Conservation (phyloP, 2,797 vertebrate genomes). For the Adrianichthys oophorus region DNA sequence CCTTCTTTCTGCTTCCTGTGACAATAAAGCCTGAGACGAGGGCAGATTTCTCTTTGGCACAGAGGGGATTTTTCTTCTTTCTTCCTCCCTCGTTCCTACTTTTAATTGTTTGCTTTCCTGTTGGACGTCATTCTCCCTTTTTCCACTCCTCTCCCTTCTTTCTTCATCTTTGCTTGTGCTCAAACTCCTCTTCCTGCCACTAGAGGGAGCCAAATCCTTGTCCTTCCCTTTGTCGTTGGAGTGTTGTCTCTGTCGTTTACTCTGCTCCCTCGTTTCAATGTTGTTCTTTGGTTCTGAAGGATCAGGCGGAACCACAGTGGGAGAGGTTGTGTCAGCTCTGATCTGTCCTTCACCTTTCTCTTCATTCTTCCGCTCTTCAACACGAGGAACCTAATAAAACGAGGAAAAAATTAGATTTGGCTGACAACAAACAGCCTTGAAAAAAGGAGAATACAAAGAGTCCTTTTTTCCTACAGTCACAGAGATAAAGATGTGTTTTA, state of each 20-base stretch:
- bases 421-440: no score
- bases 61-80: not conserved
- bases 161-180: not conserved
- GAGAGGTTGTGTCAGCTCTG: constrained; percentile 31
- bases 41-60: constrained; percentile 30
- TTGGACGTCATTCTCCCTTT: constrained; percentile 13
- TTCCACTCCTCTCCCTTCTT: not conserved
- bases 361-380: constrained; percentile 84
- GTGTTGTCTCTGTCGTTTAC: constrained; percentile 18
- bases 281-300: constrained; percentile 45
- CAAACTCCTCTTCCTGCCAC: constrained; percentile 27
- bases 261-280: constrained; percentile 62
- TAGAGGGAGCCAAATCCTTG: constrained; percentile 48
- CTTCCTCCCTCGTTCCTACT: constrained; percentile 20
- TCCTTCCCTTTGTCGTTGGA: constrained; percentile 15
- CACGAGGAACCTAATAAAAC: no score
- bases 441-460: no score
- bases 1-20: constrained; percentile 56
- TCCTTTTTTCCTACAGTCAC: no score
- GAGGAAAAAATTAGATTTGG: no score
- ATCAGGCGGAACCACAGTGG: not conserved
- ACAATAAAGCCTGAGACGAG: constrained; percentile 17
- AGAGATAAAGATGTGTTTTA: no score
- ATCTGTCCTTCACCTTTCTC: constrained; percentile 69
- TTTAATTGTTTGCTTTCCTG: constrained; percentile 26